phyloP scores from a whole-genome alignment of 2,888 invertebrate genomes.

The Neuroscelio doddi region DNA sequence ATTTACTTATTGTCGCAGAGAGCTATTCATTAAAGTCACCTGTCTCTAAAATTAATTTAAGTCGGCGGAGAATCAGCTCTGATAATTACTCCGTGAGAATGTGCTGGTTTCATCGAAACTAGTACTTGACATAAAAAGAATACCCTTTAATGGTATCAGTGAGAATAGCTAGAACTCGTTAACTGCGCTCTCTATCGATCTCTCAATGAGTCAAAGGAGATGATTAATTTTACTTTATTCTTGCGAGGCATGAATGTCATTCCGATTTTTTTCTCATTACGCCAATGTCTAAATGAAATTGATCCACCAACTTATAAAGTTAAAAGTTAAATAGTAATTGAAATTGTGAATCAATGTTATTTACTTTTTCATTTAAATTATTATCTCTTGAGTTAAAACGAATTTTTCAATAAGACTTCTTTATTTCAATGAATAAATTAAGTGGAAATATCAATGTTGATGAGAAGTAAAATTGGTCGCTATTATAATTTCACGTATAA shows the following conservation, averaged over 20 bases:
- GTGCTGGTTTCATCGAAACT: slow-evolving; percentile 41
- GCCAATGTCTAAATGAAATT: too few species aligned
- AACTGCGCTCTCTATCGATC: slow-evolving; percentile 48
- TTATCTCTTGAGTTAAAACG: too few species aligned
- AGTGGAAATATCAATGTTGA: too few species aligned
- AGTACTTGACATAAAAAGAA: slow-evolving; percentile 48
- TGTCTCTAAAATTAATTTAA: too few species aligned
- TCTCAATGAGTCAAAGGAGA: slow-evolving; percentile 27
- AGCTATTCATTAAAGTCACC: slow-evolving; percentile 29
- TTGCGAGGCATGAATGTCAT: background rate
- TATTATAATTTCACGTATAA: too few species aligned
- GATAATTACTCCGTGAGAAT: slow-evolving; percentile 56
- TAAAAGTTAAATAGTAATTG: too few species aligned
- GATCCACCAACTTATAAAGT: too few species aligned
- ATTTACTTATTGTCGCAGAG: slow-evolving; percentile 26
- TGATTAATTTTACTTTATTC: slow-evolving; percentile 29
- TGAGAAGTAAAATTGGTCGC: too few species aligned
- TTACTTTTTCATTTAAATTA: too few species aligned
- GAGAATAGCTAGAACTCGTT: slow-evolving; percentile 51
- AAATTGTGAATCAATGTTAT: too few species aligned
- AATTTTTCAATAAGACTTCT: background rate
- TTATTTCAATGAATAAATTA: too few species aligned
- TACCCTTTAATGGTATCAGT: slow-evolving; percentile 45
- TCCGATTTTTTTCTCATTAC: too few species aligned
- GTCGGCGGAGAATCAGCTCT: slow-evolving; percentile 43